Evolutionary conservation across 2,113 vertebrate species (phyloP), one percentile per base, ranked within the genome.

Genomic region (Aleadryas rufinucha): DNA sequence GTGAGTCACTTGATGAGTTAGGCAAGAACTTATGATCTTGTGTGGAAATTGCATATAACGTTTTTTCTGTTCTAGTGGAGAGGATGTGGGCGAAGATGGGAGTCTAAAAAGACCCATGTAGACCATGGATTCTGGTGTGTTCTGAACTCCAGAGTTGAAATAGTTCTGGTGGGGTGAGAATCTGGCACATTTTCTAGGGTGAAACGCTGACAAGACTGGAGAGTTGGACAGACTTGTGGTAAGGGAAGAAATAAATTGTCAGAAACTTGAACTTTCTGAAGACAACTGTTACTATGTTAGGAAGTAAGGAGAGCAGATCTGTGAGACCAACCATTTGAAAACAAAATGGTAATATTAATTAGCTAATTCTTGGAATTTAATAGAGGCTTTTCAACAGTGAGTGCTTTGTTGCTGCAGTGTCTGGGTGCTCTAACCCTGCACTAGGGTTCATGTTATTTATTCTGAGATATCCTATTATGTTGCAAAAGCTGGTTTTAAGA

Each of bases 231-330:
- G 49, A 39, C 17, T 26, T 78, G 44, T 64, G 35, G 18, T 56
- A 77, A 44, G 5, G 28, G 49, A 82, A 89, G 37, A 91, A 75
- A 64, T 9, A 54, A 45, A 53, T 56, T 24, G n/a, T 64, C 59
- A 92, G 44, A 64, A 87, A 78, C 20, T 39, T 39, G 41, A 92
- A 70, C 7, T 60, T 86, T 50, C 30, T 50, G 27, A 42, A 89
- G 27, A 77, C 77, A 84, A 26, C 5, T 52, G 20, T 82, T 2
- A 0, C 17, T 50, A 0, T 3, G 4, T 31, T 77, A 28, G 24
- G 16, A 45, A 39, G 23, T 22, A 19, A 16, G 17, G 42, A 54
- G 19, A 30, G 37, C 27, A 75, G 30, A 71, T 75, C 44, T 79
- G 16, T 35, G 33, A 54, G 52, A 78, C 16, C 22, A 75, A 21